Conservation (phyloP, 2,113 vertebrate species). For the Urocitellus parryii region DNA sequence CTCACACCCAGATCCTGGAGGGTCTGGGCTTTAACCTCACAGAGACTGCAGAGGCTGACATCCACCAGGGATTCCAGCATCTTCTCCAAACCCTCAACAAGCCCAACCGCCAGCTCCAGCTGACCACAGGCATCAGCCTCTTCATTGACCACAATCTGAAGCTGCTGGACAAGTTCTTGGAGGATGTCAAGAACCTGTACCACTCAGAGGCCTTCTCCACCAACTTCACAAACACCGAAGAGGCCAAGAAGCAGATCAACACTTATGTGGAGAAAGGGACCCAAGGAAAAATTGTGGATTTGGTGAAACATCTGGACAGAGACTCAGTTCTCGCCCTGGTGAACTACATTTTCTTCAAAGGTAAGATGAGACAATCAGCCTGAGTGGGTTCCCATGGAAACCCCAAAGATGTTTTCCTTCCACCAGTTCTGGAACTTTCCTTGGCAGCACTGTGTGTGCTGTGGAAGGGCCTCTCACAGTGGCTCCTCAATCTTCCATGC, state of each 20-base stretch:
- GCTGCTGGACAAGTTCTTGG: conserved; percentile 79
- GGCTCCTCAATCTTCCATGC: not conserved
- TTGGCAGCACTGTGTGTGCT: accelerated
- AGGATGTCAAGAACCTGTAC: conserved; percentile 79
- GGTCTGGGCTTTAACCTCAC: conserved; percentile 84
- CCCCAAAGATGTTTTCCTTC: not conserved
- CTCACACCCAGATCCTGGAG: conserved; percentile 83
- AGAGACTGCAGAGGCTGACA: conserved; percentile 37
- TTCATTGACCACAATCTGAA: conserved; percentile 78
- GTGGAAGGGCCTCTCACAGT: accelerated
- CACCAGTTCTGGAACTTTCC: not conserved
- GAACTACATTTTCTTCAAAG: conserved; percentile 89
- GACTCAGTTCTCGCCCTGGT: conserved; percentile 87
- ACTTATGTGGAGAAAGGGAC: conserved; percentile 84
- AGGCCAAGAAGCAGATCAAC: conserved; percentile 86
- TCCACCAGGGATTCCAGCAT: conserved; percentile 84
- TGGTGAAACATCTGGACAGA: conserved; percentile 85
- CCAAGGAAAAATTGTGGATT: conserved; percentile 86
- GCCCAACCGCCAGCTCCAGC: conserved; percentile 77
- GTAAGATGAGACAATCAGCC: conserved; percentile 60
- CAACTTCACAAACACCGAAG: conserved; percentile 84
- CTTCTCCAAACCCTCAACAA: conserved; percentile 82
- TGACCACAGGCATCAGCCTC: conserved; percentile 84
- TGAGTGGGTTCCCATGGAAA: not conserved
- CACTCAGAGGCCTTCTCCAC: conserved; percentile 79